Conservation (phyloP, 2,888 invertebrate species). For the Drosophila colorata region DNA sequence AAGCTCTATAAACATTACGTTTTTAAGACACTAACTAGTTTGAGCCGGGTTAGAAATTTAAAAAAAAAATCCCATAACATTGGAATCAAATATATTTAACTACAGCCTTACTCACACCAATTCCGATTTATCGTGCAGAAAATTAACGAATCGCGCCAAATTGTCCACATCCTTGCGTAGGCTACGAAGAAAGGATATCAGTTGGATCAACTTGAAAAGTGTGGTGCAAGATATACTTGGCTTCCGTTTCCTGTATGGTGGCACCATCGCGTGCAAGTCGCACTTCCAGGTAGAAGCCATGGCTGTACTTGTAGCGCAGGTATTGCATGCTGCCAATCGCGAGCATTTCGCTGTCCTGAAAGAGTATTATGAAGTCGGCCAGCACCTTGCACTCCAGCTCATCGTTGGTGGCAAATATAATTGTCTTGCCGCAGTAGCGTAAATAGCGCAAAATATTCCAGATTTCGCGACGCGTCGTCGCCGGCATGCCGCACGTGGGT, state of each 20-base stretch:
- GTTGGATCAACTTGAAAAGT: not conserved
- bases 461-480: constrained; percentile 91
- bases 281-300: constrained; percentile 85
- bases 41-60: too few species aligned
- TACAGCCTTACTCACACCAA: constrained; percentile 58
- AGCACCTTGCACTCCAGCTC: constrained; percentile 93
- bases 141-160: constrained; percentile 69
- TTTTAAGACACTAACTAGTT: too few species aligned
- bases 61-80: not conserved
- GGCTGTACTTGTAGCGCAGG: constrained; percentile 90
- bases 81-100: not conserved
- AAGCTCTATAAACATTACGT: too few species aligned
- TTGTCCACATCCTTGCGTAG: constrained; percentile 72
- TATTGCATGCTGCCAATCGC: constrained; percentile 91
- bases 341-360: constrained; percentile 91
- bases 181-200: constrained; percentile 38
- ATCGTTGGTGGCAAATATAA: constrained; percentile 92
- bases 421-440: constrained; percentile 89
- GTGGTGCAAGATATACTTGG: constrained; percentile 56
- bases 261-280: constrained; percentile 70
- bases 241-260: constrained; percentile 60
- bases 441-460: constrained; percentile 91
- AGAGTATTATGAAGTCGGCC: constrained; percentile 91
- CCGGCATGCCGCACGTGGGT: constrained; percentile 87
- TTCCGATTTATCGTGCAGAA: constrained; percentile 70